Percentiles rank a stretch among this genome's conserved stretches.
Evolutionary conservation across 2,888 invertebrate species (phyloP).

Genomic region (Myopa tessellatipennis): DNA sequence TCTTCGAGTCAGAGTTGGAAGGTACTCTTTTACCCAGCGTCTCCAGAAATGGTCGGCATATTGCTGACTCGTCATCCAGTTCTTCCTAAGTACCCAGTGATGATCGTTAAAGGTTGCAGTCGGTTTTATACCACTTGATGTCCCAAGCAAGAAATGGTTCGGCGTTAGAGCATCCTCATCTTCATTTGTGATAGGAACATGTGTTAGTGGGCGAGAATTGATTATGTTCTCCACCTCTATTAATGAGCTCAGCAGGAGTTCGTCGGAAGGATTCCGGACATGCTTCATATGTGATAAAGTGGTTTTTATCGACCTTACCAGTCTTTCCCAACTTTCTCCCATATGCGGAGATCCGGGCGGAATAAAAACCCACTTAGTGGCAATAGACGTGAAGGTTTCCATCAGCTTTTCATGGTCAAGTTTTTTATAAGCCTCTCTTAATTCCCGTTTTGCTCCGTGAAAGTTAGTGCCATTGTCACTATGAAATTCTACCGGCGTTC

Average conservation of each 20-base stretch:
- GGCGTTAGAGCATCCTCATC: constrained; percentile 42
- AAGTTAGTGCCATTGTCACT: constrained; percentile 45
- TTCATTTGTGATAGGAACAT: neutral
- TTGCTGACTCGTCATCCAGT: no score
- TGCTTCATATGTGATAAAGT: constrained; percentile 32
- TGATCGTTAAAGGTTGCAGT: no score
- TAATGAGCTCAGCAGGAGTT: neutral
- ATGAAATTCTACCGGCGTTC: constrained; percentile 31
- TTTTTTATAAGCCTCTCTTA: constrained; percentile 16
- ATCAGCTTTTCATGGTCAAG: constrained; percentile 9
- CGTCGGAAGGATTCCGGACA: neutral
- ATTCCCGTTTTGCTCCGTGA: constrained; percentile 35
- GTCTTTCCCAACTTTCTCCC: constrained; percentile 39
- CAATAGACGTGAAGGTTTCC: neutral
- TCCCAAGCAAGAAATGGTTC: constrained; percentile 39
- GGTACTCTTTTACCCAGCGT: constrained; percentile 4
- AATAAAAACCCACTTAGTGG: constrained; percentile 37
- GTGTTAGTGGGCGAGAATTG: constrained; percentile 9
- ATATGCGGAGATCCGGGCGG: constrained; percentile 48
- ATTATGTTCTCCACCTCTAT: constrained; percentile 41
- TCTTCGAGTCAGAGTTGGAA: constrained; percentile 1
- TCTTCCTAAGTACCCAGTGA: no score
- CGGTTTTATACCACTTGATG: no score
- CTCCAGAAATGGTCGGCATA: no score
- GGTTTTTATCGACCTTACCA: constrained; percentile 37